A percentile compares a stretch with the other conserved stretches of the same genome.
These are phyloP conservation scores for Hydrolagus colliei DNA, from an alignment of 2,797 vertebrate genomes.

Conservation along the genomic window DNA sequence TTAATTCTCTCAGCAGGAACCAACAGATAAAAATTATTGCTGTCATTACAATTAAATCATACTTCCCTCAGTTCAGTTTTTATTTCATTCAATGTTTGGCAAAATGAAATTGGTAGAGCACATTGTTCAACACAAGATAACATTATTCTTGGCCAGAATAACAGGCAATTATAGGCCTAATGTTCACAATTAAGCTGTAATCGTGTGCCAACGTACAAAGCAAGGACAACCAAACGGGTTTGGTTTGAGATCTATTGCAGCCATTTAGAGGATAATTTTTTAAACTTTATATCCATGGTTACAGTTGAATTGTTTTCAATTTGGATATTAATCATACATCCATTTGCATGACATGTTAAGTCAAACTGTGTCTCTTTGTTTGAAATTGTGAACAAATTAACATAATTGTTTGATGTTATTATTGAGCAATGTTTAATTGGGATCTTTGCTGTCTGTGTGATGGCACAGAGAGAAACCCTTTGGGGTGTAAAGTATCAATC, in stretches of 20 bases:
- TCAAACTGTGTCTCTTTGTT: slow-evolving; percentile 10
- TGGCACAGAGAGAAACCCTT: background rate
- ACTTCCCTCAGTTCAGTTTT: background rate
- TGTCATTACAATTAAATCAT: background rate
- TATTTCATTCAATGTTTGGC: background rate
- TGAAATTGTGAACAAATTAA: background rate
- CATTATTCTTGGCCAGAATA: slow-evolving; percentile 6
- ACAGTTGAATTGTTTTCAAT: slow-evolving; percentile 26
- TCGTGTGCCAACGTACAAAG: slow-evolving; percentile 11
- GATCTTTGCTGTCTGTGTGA: slow-evolving; percentile 14
- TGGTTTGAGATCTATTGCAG: slow-evolving; percentile 21
- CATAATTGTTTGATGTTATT: slow-evolving; percentile 22
- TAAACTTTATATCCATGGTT: slow-evolving; percentile 5
- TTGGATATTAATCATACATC: slow-evolving; percentile 19
- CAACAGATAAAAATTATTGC: too few species aligned
- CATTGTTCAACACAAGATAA: background rate
- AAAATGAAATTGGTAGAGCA: background rate
- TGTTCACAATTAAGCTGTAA: slow-evolving; percentile 8
- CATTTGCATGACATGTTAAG: slow-evolving; percentile 8
- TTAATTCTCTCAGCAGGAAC: too few species aligned
- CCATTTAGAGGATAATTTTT: slow-evolving; percentile 3
- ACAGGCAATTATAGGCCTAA: slow-evolving; percentile 12
- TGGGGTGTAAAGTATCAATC: background rate
- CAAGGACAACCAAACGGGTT: slow-evolving; percentile 1
- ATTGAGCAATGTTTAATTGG: slow-evolving; percentile 1